Evolutionary conservation across 2,797 vertebrate species (phyloP), one percentile per base, ranked within the genome.

Genomic region (Vireo griseus): DNA sequence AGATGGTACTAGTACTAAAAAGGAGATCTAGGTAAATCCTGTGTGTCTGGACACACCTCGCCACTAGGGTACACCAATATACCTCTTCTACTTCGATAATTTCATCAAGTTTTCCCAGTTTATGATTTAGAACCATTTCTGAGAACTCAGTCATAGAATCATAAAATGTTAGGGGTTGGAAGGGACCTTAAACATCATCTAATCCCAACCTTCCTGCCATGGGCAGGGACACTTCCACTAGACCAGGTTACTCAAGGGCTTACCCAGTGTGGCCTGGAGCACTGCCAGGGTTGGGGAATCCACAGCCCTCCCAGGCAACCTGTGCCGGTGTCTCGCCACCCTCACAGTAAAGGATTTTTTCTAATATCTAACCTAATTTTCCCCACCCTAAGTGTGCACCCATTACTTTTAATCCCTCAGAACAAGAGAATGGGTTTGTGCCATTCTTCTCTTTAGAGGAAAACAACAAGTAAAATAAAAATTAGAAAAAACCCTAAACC

Each of bases 41-140:
- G 17, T 6, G 4, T 31, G 19, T 55, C 37, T 25, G 24, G 42
- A 61, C 5, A 65, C 29, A 26, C n/a, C 11, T 4, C 5, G 31
- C 3, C 26, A 33, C 39, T 33, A 37, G 3, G 3, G 10, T 13
- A 67, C 13, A 37, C 9, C 10, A 67, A 0, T 5, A 11, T 1
- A 51, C 35, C 11, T 35, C 33, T 63, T 16, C 42, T 54, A 21
- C n/a, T 68, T 52, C 39, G 31, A 7, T 4, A 62, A 0, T 40
- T n/a, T n/a, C n/a, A 13, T n/a, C 14, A 13, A 16, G 16, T 48
- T 66, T 55, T 47, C 17, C 48, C 4, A 13, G 9, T 3, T 18
- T 16, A 40, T 2, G 29, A 24, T 50, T 86, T 20, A 65, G 39
- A 91, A 66, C 3, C 8, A 8, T 16, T 81, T 52, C 40, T 68